These are phyloP conservation scores for Puma concolor DNA, from an alignment of 2,113 vertebrate genomes.

Conservation along the genomic window DNA sequence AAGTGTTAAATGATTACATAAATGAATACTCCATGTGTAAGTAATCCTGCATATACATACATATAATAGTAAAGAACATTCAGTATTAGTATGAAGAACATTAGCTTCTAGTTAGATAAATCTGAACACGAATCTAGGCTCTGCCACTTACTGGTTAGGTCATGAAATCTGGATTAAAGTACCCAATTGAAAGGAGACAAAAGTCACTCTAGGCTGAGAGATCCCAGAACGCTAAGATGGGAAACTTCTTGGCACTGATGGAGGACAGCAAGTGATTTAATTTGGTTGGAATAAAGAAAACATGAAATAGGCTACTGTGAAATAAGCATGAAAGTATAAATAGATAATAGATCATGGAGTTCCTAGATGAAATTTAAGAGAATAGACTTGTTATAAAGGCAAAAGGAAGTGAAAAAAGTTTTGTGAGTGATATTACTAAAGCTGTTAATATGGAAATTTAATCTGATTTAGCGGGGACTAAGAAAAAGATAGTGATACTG, in stretches of 20 bases:
- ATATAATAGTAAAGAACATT: neutral
- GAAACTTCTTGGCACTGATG: neutral
- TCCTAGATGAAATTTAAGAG: neutral
- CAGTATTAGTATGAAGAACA: neutral
- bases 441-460: neutral
- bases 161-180: neutral
- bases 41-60: neutral
- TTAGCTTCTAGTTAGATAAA: neutral
- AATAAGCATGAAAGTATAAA: conserved; percentile 9
- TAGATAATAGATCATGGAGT: neutral
- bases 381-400: neutral
- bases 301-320: neutral
- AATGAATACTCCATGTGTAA: neutral
- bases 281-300: conserved; percentile 36
- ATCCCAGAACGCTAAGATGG: neutral
- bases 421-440: neutral
- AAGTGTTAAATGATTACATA: neutral
- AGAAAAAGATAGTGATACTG: neutral
- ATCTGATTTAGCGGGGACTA: neutral
- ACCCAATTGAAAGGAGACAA: neutral
- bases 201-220: neutral
- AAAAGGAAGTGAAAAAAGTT: neutral
- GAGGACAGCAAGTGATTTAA: neutral
- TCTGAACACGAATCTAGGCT: neutral
- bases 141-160: neutral